Conservation (phyloP, 1,140 invertebrate genomes). For the Lanistes nyassanus region DNA sequence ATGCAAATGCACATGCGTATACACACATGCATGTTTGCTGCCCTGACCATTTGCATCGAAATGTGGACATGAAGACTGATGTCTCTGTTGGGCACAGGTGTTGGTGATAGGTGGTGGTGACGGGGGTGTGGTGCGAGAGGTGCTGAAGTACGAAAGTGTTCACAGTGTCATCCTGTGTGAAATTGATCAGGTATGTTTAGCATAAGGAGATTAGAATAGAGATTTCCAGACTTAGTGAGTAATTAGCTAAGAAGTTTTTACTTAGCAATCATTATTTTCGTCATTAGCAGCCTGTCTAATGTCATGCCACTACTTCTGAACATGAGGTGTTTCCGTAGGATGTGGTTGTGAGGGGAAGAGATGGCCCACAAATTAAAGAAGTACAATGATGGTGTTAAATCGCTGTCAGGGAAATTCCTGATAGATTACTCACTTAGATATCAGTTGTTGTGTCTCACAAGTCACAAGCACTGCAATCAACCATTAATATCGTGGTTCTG, state of each 20-base stretch:
- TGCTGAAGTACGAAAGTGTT: constrained; percentile 90
- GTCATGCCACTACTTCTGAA: background rate
- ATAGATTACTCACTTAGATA: too few species aligned
- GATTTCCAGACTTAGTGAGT: too few species aligned
- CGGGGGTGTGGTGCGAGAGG: constrained; percentile 94
- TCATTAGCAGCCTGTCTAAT: background rate
- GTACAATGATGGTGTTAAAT: too few species aligned
- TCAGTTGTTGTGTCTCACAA: too few species aligned
- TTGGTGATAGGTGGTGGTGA: constrained; percentile 98
- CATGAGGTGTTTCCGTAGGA: too few species aligned
- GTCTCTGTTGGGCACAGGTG: constrained; percentile 68
- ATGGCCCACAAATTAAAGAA: too few species aligned
- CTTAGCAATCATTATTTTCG: background rate
- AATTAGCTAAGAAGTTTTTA: too few species aligned
- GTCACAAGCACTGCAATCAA: too few species aligned
- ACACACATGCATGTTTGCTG: background rate
- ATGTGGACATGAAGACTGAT: background rate
- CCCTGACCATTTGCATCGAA: background rate
- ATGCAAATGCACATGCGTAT: constrained; percentile 1
- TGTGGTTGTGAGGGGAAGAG: too few species aligned
- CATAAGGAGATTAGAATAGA: too few species aligned
- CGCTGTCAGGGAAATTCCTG: too few species aligned
- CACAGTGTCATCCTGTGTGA: constrained; percentile 91
- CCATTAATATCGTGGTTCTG: background rate
- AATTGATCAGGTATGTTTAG: constrained; percentile 78